Evolutionary conservation across 53 echinoderm and acorn worm species (phyloP).

Genomic region (Astropecten irregularis): DNA sequence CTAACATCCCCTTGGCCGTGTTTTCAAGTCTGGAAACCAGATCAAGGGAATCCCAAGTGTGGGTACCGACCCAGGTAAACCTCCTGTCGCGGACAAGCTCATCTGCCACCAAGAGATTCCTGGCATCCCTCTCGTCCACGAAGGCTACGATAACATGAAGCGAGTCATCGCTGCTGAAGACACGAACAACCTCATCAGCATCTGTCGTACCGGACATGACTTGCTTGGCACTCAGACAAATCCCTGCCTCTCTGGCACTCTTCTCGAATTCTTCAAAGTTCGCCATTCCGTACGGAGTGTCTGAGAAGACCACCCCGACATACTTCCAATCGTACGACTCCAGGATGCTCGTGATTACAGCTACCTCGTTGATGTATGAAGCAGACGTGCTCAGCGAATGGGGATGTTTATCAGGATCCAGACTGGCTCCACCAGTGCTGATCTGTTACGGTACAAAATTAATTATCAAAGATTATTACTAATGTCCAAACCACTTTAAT

Average conservation of each 20-base stretch:
- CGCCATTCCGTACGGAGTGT: conserved; percentile 13
- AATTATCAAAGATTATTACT: too few relatives aligned
- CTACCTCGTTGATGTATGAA: conserved; percentile 47
- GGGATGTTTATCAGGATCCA: conserved; percentile 2
- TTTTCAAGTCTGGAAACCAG: conserved; percentile 55
- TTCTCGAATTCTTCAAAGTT: conserved; percentile 48
- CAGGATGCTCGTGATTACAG: conserved; percentile 40
- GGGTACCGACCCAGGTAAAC: conserved; percentile 70
- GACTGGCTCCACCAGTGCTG: conserved; percentile 17
- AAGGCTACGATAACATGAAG: conserved; percentile 72
- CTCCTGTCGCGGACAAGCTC: conserved; percentile 13
- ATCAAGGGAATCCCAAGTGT: conserved; percentile 61
- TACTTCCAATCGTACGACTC: conserved; percentile 61
- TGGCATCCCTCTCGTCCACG: conserved; percentile 62
- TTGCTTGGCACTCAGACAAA: conserved; percentile 53
- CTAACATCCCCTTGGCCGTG: conserved; percentile 55
- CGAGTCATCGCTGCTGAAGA: conserved; percentile 25
- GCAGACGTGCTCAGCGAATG: conserved; percentile 55
- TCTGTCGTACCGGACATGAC: conserved; percentile 40
- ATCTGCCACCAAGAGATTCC: conserved; percentile 58
- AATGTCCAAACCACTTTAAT: too few relatives aligned
- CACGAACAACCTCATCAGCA: conserved; percentile 41
- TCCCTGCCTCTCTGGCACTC: conserved; percentile 20
- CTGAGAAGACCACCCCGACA: conserved; percentile 66
- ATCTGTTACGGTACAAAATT: conserved; percentile 14